Conservation (phyloP, 1,140 invertebrate genomes). For the Mylabris phalerata region DNA sequence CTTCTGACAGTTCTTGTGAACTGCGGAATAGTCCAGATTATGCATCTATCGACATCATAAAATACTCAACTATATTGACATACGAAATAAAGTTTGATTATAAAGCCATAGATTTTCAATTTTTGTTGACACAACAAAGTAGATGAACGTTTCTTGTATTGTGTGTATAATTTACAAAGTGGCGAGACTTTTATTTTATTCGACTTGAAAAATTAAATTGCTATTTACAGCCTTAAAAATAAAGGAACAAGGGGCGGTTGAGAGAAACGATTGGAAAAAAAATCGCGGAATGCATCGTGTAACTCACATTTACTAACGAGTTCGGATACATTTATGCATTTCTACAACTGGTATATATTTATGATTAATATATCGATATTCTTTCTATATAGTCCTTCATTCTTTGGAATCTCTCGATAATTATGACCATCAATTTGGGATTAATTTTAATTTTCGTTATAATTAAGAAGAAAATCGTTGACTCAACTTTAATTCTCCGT, state of each 20-base stretch:
- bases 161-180: conserved; percentile 20
- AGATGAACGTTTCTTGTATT: conserved; percentile 21
- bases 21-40: conserved; percentile 22
- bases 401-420: too few relatives aligned
- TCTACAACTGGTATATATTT: conserved; percentile 17
- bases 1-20: conserved; percentile 24
- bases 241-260: background rate
- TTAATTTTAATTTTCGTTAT: too few relatives aligned
- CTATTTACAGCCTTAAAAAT: conserved; percentile 30
- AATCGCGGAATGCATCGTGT: conserved; percentile 1
- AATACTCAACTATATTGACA: conserved; percentile 21
- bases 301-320: conserved; percentile 28
- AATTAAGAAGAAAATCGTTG: too few relatives aligned
- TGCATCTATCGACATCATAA: conserved; percentile 24
- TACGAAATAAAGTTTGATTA: conserved; percentile 26
- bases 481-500: too few relatives aligned
- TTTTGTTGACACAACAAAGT: too few relatives aligned
- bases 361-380: background rate
- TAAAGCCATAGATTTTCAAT: conserved; percentile 1
- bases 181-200: conserved; percentile 23
- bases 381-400: too few relatives aligned
- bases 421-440: too few relatives aligned
- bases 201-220: conserved; percentile 29
- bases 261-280: too few relatives aligned
- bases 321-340: conserved; percentile 16